Base-by-base conservation (phyloP, 2,113 vertebrate species). In the Cyanoramphus novaezelandiae region DNA sequence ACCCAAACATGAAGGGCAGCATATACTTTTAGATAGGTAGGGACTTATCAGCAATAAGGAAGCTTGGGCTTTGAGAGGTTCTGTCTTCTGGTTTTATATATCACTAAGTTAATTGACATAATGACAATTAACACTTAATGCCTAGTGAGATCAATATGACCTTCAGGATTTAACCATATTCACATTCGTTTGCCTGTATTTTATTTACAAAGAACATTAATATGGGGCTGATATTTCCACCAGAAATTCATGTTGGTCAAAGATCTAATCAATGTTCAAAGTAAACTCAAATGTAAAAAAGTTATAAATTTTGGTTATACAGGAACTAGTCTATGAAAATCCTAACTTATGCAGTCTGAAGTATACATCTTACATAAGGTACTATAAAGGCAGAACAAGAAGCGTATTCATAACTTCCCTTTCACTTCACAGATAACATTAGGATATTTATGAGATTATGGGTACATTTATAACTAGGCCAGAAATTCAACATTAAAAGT, bases 371-470 rank as follows among this genome's bases (percentile, higher is more conserved):
- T 81, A 79, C n/a, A 53, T 72, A 82, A 87, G 11, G 20, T 49
- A 88, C 57, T 70, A 69, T 18, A 70, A 77, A 91, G 52, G 35
- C 49, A 92, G 67, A 92, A 80, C 23, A 80, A 77, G n/a, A 55
- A 86, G 6, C 0, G 0, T 55, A 82, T 74, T 89, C 39, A 16
- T 57, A 78, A 80, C 20, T 88, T 80, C 39, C 24, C 31, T 85
- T 89, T 79, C 63, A 80, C 57, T 81, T 87, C 59, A 88, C 57
- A 90, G 52, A 80, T 77, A 80, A 81, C 41, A 37, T 74, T 71
- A 69, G 59, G 57, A 71, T 90, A 87, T 79, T 95, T 91, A 91
- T 44, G 60, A 93, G 70, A 92, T 80, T 80, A 57, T 43, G 60
- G 23, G 41, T 72, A 67, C 63, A 77, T 63, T 65, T 86, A 77